These are phyloP conservation scores for Metellina segmentata DNA, from an alignment of 2,888 invertebrate species.

Conservation along the genomic window DNA sequence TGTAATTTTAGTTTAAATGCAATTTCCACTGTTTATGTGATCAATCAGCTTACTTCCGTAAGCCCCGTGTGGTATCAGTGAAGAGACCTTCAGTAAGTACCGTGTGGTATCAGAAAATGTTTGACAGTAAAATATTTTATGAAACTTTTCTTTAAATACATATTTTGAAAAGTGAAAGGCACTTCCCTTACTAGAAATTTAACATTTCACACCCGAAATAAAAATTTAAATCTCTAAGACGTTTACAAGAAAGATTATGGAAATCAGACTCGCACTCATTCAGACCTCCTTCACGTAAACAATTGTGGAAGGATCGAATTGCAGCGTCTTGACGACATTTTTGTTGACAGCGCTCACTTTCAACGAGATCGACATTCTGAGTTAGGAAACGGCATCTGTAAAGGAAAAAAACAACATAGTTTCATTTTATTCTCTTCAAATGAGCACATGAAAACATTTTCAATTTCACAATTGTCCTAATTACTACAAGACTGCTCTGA, in stretches of 20 bases:
- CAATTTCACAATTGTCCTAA: too few relatives aligned
- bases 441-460: too few relatives aligned
- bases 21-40: neutral
- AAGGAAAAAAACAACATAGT: neutral
- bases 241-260: too few relatives aligned
- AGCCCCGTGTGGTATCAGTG: too few relatives aligned
- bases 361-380: slow-evolving; percentile 82
- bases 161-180: neutral
- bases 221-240: neutral
- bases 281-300: slow-evolving; percentile 87
- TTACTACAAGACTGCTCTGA: too few relatives aligned
- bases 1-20: too few relatives aligned
- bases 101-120: too few relatives aligned
- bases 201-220: neutral
- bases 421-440: too few relatives aligned
- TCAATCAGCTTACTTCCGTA: too few relatives aligned
- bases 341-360: slow-evolving; percentile 82
- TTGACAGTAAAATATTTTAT: too few relatives aligned
- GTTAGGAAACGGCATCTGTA: slow-evolving; percentile 50
- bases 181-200: neutral
- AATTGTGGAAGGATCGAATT: slow-evolving; percentile 96
- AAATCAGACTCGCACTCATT: slow-evolving; percentile 87
- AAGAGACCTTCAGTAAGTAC: too few relatives aligned
- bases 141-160: too few relatives aligned
- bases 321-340: slow-evolving; percentile 95